Percentiles rank a stretch among this genome's conserved stretches.
Evolutionary conservation across 2,888 invertebrate species (phyloP).

Genomic region (Tetranychus truncatus): DNA sequence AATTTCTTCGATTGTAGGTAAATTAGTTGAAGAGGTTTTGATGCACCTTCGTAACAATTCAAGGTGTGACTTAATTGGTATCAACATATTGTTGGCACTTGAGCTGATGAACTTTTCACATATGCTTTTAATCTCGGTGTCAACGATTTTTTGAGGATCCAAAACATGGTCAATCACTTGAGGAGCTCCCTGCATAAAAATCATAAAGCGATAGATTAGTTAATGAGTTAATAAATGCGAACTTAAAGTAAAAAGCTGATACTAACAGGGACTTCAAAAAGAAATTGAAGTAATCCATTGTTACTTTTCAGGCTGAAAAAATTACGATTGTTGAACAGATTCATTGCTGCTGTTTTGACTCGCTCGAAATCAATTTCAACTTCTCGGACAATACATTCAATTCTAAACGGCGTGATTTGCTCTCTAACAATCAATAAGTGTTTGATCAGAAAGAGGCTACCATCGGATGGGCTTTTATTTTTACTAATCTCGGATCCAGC

Average conservation of each 20-base stretch:
- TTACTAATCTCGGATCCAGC: constrained; percentile 61
- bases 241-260: neutral
- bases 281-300: constrained; percentile 78
- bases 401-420: constrained; percentile 94
- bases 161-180: constrained; percentile 74
- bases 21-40: neutral
- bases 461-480: constrained; percentile 59
- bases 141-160: constrained; percentile 90
- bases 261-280: constrained; percentile 34
- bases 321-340: constrained; percentile 47
- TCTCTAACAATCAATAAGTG: constrained; percentile 87
- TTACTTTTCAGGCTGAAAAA: constrained; percentile 68
- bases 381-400: constrained; percentile 73
- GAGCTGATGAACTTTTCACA: constrained; percentile 44
- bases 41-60: neutral
- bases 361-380: constrained; percentile 67
- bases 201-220: neutral
- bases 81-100: constrained; percentile 34
- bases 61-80: constrained; percentile 32
- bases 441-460: constrained; percentile 88
- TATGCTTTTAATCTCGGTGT: constrained; percentile 65
- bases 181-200: constrained; percentile 54
- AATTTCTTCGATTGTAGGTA: neutral
- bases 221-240: neutral
- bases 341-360: constrained; percentile 37